These are phyloP conservation scores for Thermophis baileyi DNA, from an alignment of 2,113 vertebrate species.

Conservation along the genomic window DNA sequence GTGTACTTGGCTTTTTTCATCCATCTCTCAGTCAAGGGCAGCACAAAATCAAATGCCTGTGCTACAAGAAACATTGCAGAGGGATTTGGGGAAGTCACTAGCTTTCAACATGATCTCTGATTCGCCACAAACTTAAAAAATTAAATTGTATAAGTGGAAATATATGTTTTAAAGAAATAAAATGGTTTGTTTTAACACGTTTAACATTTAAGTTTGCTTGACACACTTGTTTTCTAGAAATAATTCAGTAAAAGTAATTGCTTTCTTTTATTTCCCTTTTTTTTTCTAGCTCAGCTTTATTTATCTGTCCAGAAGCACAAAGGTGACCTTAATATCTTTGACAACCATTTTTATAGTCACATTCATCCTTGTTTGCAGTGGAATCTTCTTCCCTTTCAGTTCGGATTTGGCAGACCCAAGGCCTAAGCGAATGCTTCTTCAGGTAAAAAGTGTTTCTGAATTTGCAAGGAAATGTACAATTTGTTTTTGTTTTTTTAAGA, in stretches of 20 bases:
- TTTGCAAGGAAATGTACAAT: fast-evolving
- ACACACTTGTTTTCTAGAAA: conserved; percentile 9
- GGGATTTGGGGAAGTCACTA: not conserved
- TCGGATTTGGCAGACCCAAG: conserved; percentile 76
- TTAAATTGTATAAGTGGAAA: not conserved
- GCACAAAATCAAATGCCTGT: not conserved
- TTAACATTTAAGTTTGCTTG: not conserved
- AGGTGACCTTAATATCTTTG: conserved; percentile 77
- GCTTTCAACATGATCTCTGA: not conserved
- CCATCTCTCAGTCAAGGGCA: not conserved
- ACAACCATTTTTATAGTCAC: conserved; percentile 73
- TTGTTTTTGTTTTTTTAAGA: not conserved
- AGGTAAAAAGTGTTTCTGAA: conserved; percentile 72
- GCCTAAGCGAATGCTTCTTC: conserved; percentile 90
- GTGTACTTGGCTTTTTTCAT: not conserved
- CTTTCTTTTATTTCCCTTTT: conserved; percentile 30
- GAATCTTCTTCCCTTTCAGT: conserved; percentile 90
- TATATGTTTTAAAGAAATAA: not conserved
- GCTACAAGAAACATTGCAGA: not conserved
- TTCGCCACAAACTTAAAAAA: not conserved
- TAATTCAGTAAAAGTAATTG: not conserved
- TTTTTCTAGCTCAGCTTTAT: conserved; percentile 85
- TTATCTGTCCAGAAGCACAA: conserved; percentile 86
- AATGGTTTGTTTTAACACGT: not conserved
- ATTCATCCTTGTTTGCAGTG: conserved; percentile 83